Conservation (phyloP, 2,113 vertebrate genomes). For the Triplophysa tibetana region DNA sequence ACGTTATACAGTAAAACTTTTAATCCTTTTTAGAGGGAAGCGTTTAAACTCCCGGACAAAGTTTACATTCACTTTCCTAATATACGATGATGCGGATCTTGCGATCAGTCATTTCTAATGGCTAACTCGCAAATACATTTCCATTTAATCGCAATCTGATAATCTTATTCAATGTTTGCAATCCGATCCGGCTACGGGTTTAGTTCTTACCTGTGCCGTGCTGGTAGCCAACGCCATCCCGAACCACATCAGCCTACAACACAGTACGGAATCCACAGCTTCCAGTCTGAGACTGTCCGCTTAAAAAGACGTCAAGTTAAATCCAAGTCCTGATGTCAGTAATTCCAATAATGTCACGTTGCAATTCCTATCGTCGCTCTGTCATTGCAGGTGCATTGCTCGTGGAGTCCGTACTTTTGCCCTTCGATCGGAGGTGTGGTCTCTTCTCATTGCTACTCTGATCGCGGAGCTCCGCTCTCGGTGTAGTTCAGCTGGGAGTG, state of each 20-base stretch:
- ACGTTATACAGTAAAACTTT: neutral
- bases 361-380: neutral
- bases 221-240: constrained; percentile 3
- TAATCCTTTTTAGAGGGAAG: neutral
- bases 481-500: constrained; percentile 30
- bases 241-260: neutral
- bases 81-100: neutral
- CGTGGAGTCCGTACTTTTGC: constrained; percentile 45
- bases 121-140: neutral
- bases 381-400: constrained; percentile 35
- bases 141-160: neutral
- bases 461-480: constrained; percentile 3
- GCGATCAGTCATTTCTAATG: neutral
- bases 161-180: neutral
- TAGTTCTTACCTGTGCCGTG: constrained; percentile 28
- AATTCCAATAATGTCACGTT: constrained; percentile 2
- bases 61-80: neutral
- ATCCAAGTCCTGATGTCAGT: neutral
- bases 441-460: constrained; percentile 34
- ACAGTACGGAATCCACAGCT: neutral
- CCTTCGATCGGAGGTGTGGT: constrained; percentile 39
- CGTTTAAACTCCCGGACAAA: constrained; percentile 25
- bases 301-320: constrained; percentile 8
- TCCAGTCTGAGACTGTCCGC: neutral
- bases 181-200: neutral